A percentile compares a stretch with the other conserved stretches of the same genome.
Conservation (phyloP, 2,113 vertebrate species). For the Nipponia nippon region DNA sequence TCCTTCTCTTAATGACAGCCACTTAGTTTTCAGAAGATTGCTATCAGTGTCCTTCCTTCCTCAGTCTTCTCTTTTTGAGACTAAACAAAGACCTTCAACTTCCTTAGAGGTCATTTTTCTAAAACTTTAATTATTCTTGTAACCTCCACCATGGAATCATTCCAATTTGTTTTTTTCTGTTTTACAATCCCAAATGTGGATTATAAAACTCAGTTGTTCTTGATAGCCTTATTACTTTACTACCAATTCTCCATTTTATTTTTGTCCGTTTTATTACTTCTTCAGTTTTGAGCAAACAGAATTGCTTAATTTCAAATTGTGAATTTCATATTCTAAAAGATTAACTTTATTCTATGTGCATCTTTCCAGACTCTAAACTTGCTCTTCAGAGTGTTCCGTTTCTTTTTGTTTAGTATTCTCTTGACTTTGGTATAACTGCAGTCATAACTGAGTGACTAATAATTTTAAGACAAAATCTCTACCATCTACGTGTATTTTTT, state of each 20-base stretch:
- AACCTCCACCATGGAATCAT: not conserved
- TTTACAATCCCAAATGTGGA: not conserved
- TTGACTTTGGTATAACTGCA: not conserved
- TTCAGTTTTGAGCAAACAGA: not conserved
- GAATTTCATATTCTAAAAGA: not conserved
- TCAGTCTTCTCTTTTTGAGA: not conserved
- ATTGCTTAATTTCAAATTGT: not conserved
- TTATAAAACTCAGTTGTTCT: not conserved
- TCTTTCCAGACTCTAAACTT: not conserved
- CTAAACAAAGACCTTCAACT: conserved; percentile 5
- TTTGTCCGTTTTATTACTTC: not conserved
- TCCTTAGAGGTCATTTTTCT: not conserved
- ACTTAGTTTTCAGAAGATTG: not conserved
- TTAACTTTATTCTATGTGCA: not conserved
- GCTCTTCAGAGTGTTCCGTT: not conserved
- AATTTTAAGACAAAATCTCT: not conserved
- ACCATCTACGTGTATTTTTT: not conserved
- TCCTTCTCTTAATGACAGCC: not conserved
- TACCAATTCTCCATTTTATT: not conserved
- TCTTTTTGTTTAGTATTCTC: not conserved
- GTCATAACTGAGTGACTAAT: not conserved
- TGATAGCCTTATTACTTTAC: not conserved
- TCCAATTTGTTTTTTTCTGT: not conserved
- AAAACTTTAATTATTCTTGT: not conserved
- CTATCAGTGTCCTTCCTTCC: not conserved